Conservation (phyloP, 2,888 invertebrate species). For the Nymphalis polychloros region DNA sequence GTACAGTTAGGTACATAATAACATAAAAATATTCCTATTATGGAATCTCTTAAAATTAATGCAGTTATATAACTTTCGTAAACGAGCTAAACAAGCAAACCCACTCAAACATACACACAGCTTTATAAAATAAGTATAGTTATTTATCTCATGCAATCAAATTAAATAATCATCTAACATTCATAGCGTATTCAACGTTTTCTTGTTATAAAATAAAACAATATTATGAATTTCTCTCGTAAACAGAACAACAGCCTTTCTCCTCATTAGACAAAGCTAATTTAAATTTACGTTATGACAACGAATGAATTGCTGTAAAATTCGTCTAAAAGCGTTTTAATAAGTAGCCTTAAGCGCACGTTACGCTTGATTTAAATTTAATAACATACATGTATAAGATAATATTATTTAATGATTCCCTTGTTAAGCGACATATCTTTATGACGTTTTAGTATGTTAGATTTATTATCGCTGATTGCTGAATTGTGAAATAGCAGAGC, state of each 20-base stretch:
- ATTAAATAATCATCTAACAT: not conserved
- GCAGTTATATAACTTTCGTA: too few relatives aligned
- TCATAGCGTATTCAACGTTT: not conserved
- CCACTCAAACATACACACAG: too few relatives aligned
- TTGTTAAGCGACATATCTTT: constrained; percentile 26
- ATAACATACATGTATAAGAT: constrained; percentile 28
- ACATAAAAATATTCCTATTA: too few relatives aligned
- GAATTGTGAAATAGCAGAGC: constrained; percentile 2
- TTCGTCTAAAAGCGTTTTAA: constrained; percentile 26
- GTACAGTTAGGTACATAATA: too few relatives aligned
- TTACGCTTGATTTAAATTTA: constrained; percentile 26
- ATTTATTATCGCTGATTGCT: constrained; percentile 14
- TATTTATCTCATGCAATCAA: too few relatives aligned
- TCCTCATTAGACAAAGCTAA: constrained; percentile 14
- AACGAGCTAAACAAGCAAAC: too few relatives aligned
- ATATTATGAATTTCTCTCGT: not conserved
- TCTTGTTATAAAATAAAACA: not conserved
- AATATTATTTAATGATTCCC: constrained; percentile 33
- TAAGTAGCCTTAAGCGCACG: constrained; percentile 27
- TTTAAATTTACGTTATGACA: constrained; percentile 21
- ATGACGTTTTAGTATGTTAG: constrained; percentile 17
- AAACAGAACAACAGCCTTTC: constrained; percentile 12
- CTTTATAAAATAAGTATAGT: too few relatives aligned
- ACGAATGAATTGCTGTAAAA: constrained; percentile 30
- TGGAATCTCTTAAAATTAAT: too few relatives aligned